Percentiles rank a stretch among this genome's conserved stretches.
These are phyloP conservation scores for Galendromus occidentalis DNA, from an alignment of 1,140 invertebrate genomes.

Conservation along the genomic window DNA sequence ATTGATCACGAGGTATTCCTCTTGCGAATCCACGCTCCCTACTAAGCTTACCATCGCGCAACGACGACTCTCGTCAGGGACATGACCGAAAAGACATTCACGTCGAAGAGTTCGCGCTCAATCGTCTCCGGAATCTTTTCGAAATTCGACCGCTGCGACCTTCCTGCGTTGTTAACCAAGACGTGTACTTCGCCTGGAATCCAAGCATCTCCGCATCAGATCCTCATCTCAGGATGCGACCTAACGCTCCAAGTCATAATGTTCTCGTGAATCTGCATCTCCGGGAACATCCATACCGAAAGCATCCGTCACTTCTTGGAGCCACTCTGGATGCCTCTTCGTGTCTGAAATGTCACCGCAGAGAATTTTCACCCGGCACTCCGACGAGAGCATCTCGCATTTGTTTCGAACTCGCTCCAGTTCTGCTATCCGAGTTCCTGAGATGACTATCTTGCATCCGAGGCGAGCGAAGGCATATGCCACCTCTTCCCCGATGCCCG, in stretches of 20 bases:
- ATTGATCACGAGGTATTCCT: not conserved
- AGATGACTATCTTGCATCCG: conserved; percentile 48
- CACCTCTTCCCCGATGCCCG: conserved; percentile 61
- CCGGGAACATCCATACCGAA: not conserved
- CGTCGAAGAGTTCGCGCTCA: conserved; percentile 52
- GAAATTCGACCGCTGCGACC: conserved; percentile 55
- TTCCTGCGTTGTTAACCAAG: conserved; percentile 57
- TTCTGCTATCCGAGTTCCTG: conserved; percentile 47
- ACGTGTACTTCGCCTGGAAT: conserved; percentile 40
- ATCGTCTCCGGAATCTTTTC: conserved; percentile 50
- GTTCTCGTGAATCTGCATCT: no score
- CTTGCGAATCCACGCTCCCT: not conserved
- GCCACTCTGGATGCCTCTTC: not conserved
- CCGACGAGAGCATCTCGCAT: conserved; percentile 27
- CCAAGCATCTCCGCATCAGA: not conserved
- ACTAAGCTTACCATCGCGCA: conserved; percentile 34
- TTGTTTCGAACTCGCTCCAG: conserved; percentile 49
- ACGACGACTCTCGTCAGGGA: conserved; percentile 45
- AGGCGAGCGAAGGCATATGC: conserved; percentile 46
- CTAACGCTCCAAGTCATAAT: no score
- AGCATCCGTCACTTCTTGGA: not conserved
- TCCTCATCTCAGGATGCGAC: no score
- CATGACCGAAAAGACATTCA: conserved; percentile 57
- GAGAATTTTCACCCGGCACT: not conserved
- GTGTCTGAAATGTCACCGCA: not conserved